phyloP scores from a whole-genome alignment of 2,888 invertebrate species.

The Eudasyphora cyanicolor region DNA sequence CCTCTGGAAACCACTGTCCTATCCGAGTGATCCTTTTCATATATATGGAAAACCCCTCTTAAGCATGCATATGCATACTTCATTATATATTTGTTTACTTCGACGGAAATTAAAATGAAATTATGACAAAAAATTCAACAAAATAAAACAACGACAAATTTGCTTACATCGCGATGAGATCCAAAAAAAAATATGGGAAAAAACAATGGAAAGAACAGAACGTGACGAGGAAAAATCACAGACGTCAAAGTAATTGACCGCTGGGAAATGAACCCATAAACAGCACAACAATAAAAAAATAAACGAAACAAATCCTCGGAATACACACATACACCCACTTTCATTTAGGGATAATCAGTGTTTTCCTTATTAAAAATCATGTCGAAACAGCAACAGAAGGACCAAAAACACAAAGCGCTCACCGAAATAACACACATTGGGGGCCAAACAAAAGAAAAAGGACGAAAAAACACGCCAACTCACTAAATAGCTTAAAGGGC shows the following conservation, averaged over 20 bases:
- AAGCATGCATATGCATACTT: slow-evolving; percentile 59
- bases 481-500: slow-evolving; percentile 62
- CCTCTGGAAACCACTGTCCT: neutral
- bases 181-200: slow-evolving; percentile 6
- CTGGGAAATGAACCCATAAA: slow-evolving; percentile 78
- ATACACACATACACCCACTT: slow-evolving; percentile 52
- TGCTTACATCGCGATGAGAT: neutral
- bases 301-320: slow-evolving; percentile 62
- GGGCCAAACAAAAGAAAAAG: slow-evolving; percentile 17
- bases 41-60: slow-evolving; percentile 40
- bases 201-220: slow-evolving; percentile 39
- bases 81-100: slow-evolving; percentile 63
- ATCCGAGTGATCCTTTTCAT: neutral
- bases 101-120: slow-evolving; percentile 69
- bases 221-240: slow-evolving; percentile 71
- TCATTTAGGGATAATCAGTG: slow-evolving; percentile 58
- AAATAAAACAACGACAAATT: slow-evolving; percentile 17
- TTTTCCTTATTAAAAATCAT: slow-evolving; percentile 62
- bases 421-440: slow-evolving; percentile 15
- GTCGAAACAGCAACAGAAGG: slow-evolving; percentile 66
- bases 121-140: slow-evolving; percentile 49
- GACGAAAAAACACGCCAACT: slow-evolving; percentile 32
- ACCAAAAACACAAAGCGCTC: slow-evolving; percentile 21
- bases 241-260: slow-evolving; percentile 77
- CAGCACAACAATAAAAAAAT: slow-evolving; percentile 67